phyloP scores from a whole-genome alignment of 2,113 vertebrate genomes.

The Perca schrenkii region DNA sequence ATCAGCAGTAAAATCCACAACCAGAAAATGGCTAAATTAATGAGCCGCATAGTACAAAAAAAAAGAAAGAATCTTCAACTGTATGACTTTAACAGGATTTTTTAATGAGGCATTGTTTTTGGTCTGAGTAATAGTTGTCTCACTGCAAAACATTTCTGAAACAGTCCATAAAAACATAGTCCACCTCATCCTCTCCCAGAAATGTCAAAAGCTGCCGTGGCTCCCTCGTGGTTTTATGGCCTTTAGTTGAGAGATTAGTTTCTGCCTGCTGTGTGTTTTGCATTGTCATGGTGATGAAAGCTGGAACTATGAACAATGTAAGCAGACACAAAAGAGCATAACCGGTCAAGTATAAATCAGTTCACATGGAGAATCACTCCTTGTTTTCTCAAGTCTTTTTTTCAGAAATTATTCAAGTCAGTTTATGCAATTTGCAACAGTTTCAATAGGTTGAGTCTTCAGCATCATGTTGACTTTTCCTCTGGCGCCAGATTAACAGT shows the following conservation, averaged over 20 bases:
- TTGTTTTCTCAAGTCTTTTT: neutral
- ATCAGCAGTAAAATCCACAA: neutral
- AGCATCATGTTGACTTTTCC: neutral
- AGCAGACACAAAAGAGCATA: neutral
- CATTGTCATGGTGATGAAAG: constrained; percentile 2
- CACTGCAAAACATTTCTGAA: neutral
- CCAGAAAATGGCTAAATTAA: neutral
- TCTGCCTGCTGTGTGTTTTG: neutral
- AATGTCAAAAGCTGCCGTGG: constrained; percentile 27
- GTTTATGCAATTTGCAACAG: too few species aligned
- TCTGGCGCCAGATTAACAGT: too few species aligned
- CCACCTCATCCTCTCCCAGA: constrained; percentile 13
- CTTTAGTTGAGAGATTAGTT: constrained; percentile 33
- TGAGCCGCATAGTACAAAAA: neutral
- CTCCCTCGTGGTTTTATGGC: constrained; percentile 36
- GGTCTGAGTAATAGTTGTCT: neutral
- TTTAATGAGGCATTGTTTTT: neutral
- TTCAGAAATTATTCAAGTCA: neutral
- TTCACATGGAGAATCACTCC: neutral
- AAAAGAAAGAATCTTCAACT: too few species aligned
- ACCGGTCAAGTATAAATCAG: neutral
- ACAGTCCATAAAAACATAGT: neutral
- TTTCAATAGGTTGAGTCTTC: too few species aligned
- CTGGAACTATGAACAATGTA: neutral
- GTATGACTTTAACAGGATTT: neutral